Evolutionary conservation across 2,113 vertebrate genomes (phyloP).

Genomic region (Struthidea cinerea): DNA sequence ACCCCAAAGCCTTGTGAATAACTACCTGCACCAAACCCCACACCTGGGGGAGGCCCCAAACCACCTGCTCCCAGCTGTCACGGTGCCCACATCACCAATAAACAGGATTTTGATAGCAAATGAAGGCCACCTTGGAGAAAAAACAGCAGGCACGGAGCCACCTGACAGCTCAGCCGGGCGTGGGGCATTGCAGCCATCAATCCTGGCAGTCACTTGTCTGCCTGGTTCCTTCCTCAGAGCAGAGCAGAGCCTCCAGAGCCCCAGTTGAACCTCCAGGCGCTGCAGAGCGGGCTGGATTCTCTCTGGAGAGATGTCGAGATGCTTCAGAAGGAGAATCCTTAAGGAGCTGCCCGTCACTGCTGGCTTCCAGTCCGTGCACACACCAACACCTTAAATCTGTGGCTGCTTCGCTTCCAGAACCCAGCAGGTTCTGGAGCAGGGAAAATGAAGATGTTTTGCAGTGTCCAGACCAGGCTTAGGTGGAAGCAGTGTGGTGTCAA

Average conservation of each 20-base stretch:
- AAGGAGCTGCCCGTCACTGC: background rate
- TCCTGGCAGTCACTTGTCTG: accelerated
- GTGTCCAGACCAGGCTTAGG: background rate
- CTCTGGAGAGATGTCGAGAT: background rate
- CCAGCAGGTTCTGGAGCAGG: background rate
- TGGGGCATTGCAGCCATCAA: background rate
- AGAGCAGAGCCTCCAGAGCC: background rate
- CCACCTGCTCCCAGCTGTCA: background rate
- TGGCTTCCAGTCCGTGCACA: accelerated
- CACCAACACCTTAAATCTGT: accelerated
- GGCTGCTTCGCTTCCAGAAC: background rate
- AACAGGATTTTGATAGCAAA: background rate
- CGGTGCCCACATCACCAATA: background rate
- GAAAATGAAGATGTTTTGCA: background rate
- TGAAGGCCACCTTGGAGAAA: background rate
- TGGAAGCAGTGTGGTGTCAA: accelerated
- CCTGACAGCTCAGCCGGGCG: background rate
- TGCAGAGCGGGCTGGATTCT: background rate
- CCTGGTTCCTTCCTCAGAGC: background rate
- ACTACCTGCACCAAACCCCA: background rate
- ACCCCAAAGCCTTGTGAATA: background rate
- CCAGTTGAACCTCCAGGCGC: background rate
- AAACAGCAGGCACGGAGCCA: accelerated
- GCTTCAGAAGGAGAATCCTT: background rate
- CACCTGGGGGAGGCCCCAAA: background rate